Conservation (phyloP, 2,888 invertebrate genomes). For the Cheilosia impressa region DNA sequence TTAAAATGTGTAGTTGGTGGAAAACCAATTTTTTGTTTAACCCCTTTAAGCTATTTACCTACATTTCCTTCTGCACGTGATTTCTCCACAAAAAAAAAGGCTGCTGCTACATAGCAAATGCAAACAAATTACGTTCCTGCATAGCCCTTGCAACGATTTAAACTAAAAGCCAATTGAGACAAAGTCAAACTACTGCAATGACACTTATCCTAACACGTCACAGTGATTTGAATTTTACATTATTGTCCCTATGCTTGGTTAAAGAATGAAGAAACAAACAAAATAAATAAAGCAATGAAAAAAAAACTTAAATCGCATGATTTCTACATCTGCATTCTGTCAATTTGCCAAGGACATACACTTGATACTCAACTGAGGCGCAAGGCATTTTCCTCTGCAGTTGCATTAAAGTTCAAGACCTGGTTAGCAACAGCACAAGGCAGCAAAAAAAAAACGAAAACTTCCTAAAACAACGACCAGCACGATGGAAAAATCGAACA, state of each 20-base stretch:
- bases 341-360: constrained; percentile 61
- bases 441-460: constrained; percentile 11
- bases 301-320: constrained; percentile 9
- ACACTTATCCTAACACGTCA: constrained; percentile 44
- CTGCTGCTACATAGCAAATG: neutral
- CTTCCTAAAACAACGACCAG: constrained; percentile 44
- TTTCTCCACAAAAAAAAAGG: too few species aligned
- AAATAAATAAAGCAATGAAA: neutral
- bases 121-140: neutral
- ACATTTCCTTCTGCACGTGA: too few species aligned
- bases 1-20: too few species aligned
- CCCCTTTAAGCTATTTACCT: too few species aligned
- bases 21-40: too few species aligned
- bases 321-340: constrained; percentile 69
- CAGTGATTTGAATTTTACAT: constrained; percentile 25
- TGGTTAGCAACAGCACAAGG: constrained; percentile 11
- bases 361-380: constrained; percentile 9
- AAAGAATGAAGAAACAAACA: neutral
- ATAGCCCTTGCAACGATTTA: constrained; percentile 5
- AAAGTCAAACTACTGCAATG: constrained; percentile 48
- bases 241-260: neutral
- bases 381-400: constrained; percentile 48
- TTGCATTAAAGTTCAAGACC: constrained; percentile 54
- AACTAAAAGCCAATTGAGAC: constrained; percentile 14
- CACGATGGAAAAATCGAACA: constrained; percentile 3